Base-by-base conservation (phyloP, 2,888 invertebrate species). In the Pycnomerus fuliginosus region DNA sequence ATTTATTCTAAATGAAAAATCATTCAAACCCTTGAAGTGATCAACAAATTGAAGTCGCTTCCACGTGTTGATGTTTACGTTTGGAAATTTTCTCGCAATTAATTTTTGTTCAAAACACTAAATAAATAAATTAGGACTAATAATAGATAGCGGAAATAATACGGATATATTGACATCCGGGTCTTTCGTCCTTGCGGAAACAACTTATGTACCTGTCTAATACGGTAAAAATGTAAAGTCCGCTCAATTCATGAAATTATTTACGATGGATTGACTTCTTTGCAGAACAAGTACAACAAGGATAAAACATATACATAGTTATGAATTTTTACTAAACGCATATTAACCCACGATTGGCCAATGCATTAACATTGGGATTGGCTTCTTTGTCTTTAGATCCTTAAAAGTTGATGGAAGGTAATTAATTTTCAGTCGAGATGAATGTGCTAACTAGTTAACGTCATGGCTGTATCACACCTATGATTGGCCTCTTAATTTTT, bases 141-240 rank as follows among this genome's bases (percentile, higher is more conserved):
- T n/a, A n/a, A n/a, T n/a, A n/a, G n/a, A n/a, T n/a, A n/a, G n/a
- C n/a, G n/a, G n/a, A n/a, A n/a, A n/a, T n/a, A n/a, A n/a, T n/a
- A n/a, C n/a, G n/a, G n/a, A n/a, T n/a, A n/a, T n/a, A n/a, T n/a
- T n/a, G 28, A 45, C 22, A 49, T 60, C 60, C 60, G 56, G 58
- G 56, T 58, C 49, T 53, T 44, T 53, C 51, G 60, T 52, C 60
- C 60, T 60, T 56, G 58, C 47, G 29, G 35, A 35, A 42, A 40
- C 41, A 44, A 20, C 17, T 14, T 16, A 38, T 40, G 36, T 35
- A 40, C 40, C 44, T 34, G 45, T 54, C 52, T 49, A 54, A 54
- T 47, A 50, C 39, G 35, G 42, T 43, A 50, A 44, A 52, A 49
- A 41, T 32, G 37, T 40, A 43, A 48, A 43, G 36, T 49, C 38